Evolutionary conservation across 2,113 vertebrate genomes (phyloP), one percentile per base, ranked within the genome.

Genomic region (Leucosticte australis): DNA sequence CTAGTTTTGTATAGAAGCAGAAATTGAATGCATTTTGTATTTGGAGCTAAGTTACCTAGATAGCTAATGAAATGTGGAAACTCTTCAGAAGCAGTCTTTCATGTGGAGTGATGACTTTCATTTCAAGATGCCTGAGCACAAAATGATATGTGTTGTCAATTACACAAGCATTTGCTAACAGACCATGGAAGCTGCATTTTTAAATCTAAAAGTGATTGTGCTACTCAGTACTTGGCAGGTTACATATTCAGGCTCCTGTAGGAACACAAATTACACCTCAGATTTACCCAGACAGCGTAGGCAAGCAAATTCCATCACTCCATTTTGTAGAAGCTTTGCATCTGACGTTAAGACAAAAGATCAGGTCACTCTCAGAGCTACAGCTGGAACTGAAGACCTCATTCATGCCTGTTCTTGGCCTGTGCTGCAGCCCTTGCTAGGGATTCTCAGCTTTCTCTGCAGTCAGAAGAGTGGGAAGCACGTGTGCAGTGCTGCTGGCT

Each of bases 81-180:
- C 62, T 33, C 27, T 59, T 90, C 70, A 87, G 67, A 65, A 92
- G 26, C n/a, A 52, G 69, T 74, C 70, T 84, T 89, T 91, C 53
- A 49, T 50, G 41, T 79, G 70, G 50, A 89, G 50, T 82, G 69
- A 82, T 8, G 81, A 82, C 46, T 92, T 87, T 83, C 37, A 80
- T 91, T 94, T 87, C 74, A 44, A 37, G 41, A 69, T 62, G 39
- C 53, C 70, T 23, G 46, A 59, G 46, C 74, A 78, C 49, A 79
- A 39, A 91, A 89, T 82, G 42, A 71, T 92, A 69, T 39, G 21
- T 73, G 50, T 89, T 94, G 87, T 91, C 93, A 87, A 73, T 95
- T 92, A 87, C 49, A 47, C 0, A 1, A 92, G 63, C 57, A 57
- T 76, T 94, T 87, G 91, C 47, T 92, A 55, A 62, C 22, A 81